These are phyloP conservation scores for Lasioglossum baleicum DNA, from an alignment of 1,140 invertebrate species.

Conservation along the genomic window DNA sequence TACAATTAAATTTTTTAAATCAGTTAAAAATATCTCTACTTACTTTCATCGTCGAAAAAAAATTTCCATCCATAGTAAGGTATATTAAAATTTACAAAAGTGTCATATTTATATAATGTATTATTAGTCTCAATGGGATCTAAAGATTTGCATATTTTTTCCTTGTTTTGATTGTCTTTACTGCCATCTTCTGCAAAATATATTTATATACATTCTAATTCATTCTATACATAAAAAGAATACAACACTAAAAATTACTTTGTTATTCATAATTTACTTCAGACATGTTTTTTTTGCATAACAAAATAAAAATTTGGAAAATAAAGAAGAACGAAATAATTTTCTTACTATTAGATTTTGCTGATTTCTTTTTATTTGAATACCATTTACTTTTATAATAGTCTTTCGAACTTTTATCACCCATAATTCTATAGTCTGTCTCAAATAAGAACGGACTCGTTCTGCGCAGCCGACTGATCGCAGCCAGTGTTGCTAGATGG, in stretches of 20 bases:
- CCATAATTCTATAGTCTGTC: conserved; percentile 40
- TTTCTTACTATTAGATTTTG: conserved; percentile 21
- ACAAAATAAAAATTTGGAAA: neutral
- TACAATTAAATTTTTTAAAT: neutral
- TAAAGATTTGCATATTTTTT: conserved; percentile 1
- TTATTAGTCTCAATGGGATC: conserved; percentile 9
- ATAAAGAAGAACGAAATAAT: neutral
- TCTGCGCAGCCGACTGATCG: no score
- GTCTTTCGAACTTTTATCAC: conserved; percentile 7
- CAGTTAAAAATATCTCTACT: conserved; percentile 1
- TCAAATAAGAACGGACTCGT: no score
- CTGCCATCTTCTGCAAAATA: neutral
- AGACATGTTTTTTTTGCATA: neutral
- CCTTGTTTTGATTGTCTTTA: neutral
- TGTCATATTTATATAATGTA: conserved; percentile 23
- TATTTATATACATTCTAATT: no score
- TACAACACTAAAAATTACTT: neutral
- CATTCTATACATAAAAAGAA: neutral
- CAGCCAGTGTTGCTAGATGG: no score
- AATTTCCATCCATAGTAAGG: conserved; percentile 84
- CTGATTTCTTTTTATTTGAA: conserved; percentile 19
- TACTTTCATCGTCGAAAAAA: conserved; percentile 86
- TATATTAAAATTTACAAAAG: conserved; percentile 49
- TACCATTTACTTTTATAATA: conserved; percentile 26
- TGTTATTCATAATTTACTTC: neutral